These are phyloP conservation scores for Phataginus tetradactyla DNA, from an alignment of 2,797 vertebrate species.

Conservation along the genomic window DNA sequence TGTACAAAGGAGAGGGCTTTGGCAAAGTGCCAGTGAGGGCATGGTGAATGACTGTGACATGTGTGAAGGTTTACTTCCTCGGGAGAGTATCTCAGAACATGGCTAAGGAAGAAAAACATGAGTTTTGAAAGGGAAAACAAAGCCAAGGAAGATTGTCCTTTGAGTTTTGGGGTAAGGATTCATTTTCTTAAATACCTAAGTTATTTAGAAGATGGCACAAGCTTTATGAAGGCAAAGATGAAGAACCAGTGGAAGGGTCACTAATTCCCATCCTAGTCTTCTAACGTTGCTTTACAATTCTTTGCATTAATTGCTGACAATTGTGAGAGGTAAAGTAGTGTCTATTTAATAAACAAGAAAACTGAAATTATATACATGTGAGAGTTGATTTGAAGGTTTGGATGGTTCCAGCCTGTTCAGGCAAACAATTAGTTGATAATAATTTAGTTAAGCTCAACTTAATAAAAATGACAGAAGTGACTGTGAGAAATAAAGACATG, in stretches of 20 bases:
- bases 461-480: not conserved
- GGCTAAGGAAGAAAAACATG: not conserved
- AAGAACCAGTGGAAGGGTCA: not conserved
- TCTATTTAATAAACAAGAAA: not conserved
- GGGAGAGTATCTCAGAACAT: not conserved
- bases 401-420: not conserved
- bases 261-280: not conserved
- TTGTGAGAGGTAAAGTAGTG: not conserved
- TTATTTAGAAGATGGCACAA: not conserved
- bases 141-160: not conserved
- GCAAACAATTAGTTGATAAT: not conserved
- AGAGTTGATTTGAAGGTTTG: not conserved
- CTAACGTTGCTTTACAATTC: not conserved
- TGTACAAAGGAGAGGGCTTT: conserved; percentile 25
- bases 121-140: conserved; percentile 13
- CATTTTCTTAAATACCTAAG: not conserved
- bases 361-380: not conserved
- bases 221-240: not conserved
- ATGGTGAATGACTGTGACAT: conserved; percentile 46
- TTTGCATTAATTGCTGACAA: not conserved
- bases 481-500: not conserved
- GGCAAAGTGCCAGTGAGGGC: conserved; percentile 33
- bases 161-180: not conserved
- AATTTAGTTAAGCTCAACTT: not conserved
- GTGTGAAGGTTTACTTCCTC: conserved; percentile 62